A percentile compares a stretch with the other conserved stretches of the same genome.
Evolutionary conservation across 2,797 vertebrate genomes (phyloP).

Genomic region (Choloepus didactylus): DNA sequence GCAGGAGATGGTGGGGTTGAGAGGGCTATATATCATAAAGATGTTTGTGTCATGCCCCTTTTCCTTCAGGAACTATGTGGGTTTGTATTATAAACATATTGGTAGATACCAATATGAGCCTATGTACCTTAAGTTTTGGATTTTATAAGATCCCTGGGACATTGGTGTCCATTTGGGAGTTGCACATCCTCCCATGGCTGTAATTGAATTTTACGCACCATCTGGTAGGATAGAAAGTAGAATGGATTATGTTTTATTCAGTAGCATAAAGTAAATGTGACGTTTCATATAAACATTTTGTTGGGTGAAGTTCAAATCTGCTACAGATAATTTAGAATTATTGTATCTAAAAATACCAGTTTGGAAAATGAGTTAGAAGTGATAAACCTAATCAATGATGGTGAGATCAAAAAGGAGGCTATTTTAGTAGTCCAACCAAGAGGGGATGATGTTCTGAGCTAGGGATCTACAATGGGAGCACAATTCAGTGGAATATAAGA

Average conservation of each 20-base stretch:
- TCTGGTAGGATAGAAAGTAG: background rate
- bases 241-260: background rate
- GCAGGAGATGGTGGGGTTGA: background rate
- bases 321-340: background rate
- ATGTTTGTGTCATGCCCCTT: too few species aligned
- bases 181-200: background rate
- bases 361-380: background rate
- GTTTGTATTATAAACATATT: background rate
- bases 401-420: background rate
- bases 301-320: background rate
- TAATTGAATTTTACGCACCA: background rate
- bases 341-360: background rate
- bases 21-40: background rate
- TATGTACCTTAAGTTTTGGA: background rate
- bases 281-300: background rate
- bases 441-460: background rate
- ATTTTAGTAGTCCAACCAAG: background rate
- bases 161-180: background rate
- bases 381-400: background rate
- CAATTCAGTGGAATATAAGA: background rate
- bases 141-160: background rate
- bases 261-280: background rate
- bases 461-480: background rate
- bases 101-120: background rate
- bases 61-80: background rate